Conservation (phyloP, 2,797 vertebrate species). For the Urophycis tenuis region DNA sequence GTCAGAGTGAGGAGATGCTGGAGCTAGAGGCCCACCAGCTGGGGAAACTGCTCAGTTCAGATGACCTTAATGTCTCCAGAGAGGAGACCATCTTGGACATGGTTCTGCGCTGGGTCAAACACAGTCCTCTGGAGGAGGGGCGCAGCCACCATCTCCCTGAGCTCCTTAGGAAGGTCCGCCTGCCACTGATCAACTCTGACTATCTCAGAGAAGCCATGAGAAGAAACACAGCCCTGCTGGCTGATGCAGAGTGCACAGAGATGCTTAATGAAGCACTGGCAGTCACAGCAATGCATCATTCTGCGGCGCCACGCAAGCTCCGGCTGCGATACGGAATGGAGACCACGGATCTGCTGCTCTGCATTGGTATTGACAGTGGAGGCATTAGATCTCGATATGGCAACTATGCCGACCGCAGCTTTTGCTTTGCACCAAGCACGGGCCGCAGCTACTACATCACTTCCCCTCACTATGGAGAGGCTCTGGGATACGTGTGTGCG, state of each 20-base stretch:
- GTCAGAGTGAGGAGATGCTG: conserved; percentile 87
- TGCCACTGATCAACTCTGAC: conserved; percentile 78
- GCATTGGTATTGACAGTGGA: conserved; percentile 83
- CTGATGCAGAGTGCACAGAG: conserved; percentile 79
- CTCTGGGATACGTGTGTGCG: conserved; percentile 80
- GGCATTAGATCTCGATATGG: conserved; percentile 86
- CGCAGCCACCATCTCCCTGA: conserved; percentile 77
- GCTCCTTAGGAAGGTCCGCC: conserved; percentile 85
- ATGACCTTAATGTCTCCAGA: conserved; percentile 88
- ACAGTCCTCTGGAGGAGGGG: conserved; percentile 51
- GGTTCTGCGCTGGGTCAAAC: conserved; percentile 86
- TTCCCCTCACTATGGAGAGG: conserved; percentile 88
- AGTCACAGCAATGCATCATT: conserved; percentile 67
- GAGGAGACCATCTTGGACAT: conserved; percentile 94
- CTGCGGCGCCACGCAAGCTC: conserved; percentile 68
- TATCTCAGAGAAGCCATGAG: conserved; percentile 80
- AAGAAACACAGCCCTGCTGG: conserved; percentile 82
- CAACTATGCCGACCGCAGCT: conserved; percentile 85
- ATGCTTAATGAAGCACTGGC: conserved; percentile 82
- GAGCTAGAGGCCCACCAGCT: conserved; percentile 87
- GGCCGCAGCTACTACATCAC: conserved; percentile 84
- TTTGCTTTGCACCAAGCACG: conserved; percentile 83
- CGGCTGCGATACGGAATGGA: conserved; percentile 96
- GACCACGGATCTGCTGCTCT: conserved; percentile 88
- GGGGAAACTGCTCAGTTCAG: conserved; percentile 79